phyloP scores from a whole-genome alignment of 2,888 invertebrate genomes.

The Synergus gifuensis region DNA sequence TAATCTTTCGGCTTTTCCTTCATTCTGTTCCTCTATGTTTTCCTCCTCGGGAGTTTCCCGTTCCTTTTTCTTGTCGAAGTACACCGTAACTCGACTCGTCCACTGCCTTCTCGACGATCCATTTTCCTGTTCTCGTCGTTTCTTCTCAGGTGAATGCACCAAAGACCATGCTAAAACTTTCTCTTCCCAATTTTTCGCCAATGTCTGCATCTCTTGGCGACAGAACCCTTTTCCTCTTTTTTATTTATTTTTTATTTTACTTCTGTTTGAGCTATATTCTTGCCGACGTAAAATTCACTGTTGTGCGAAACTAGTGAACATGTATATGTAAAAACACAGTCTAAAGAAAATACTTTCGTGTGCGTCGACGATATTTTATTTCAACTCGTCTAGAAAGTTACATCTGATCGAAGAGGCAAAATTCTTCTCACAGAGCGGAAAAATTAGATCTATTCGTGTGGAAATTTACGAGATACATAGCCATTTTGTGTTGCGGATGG shows the following conservation, averaged over 20 bases:
- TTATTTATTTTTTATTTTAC: background rate
- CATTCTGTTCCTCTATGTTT: conserved; percentile 21
- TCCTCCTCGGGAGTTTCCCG: conserved; percentile 20
- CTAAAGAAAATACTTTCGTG: conserved; percentile 19
- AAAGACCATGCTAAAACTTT: conserved; percentile 27
- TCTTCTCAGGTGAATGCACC: conserved; percentile 33
- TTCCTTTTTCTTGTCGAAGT: conserved; percentile 30
- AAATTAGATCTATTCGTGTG: conserved; percentile 36
- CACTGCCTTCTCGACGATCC: conserved; percentile 24
- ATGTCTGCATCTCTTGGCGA: conserved; percentile 16
- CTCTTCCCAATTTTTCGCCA: conserved; percentile 18
- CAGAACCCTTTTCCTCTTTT: background rate
- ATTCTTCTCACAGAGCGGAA: conserved; percentile 32
- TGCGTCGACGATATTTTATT: conserved; percentile 22
- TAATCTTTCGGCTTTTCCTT: conserved; percentile 25
- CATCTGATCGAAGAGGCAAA: conserved; percentile 34
- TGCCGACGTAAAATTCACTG: background rate
- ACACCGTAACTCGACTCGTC: conserved; percentile 34
- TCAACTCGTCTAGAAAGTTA: conserved; percentile 32
- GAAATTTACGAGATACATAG: conserved; percentile 38
- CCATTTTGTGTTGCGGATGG: conserved; percentile 27
- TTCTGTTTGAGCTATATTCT: background rate
- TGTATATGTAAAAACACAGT: conserved; percentile 16
- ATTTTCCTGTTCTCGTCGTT: conserved; percentile 28
- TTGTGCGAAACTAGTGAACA: background rate